phyloP scores from a whole-genome alignment of 2,113 vertebrate species.

The Ceuthmochares aereus region DNA sequence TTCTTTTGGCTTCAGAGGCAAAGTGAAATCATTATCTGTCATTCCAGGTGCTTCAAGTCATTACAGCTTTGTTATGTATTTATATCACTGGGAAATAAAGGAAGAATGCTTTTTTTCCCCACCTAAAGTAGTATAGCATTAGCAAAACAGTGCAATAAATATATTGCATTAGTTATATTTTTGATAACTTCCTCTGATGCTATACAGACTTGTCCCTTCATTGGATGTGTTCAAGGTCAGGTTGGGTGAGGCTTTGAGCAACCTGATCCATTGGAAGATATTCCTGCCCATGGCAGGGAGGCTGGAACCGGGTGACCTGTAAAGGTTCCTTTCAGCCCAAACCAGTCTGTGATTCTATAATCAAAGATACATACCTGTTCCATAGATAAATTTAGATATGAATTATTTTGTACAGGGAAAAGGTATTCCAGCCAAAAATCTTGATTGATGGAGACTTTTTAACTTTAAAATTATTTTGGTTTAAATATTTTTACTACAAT shows the following conservation, averaged over 20 bases:
- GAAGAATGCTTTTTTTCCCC: neutral
- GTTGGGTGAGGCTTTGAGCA: neutral
- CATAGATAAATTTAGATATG: neutral
- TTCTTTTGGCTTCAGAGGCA: neutral
- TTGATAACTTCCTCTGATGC: neutral
- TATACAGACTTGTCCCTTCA: neutral
- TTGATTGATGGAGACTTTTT: neutral
- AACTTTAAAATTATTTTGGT: neutral
- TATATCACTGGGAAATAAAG: neutral
- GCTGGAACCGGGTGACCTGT: neutral
- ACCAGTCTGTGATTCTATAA: neutral
- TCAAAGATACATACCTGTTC: neutral
- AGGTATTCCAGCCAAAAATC: neutral
- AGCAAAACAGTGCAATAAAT: neutral
- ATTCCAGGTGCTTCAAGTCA: neutral
- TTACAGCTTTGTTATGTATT: neutral
- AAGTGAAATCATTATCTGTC: neutral
- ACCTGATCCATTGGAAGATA: neutral
- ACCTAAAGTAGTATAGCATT: rapidly evolving
- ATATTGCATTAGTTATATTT: neutral
- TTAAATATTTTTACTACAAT: neutral
- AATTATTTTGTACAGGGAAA: neutral
- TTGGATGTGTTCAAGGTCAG: neutral
- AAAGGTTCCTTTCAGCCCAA: neutral
- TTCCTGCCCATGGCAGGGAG: rapidly evolving